Evolutionary conservation across 2,113 vertebrate genomes (phyloP).

Genomic region (Tretioscincus oriximinensis): DNA sequence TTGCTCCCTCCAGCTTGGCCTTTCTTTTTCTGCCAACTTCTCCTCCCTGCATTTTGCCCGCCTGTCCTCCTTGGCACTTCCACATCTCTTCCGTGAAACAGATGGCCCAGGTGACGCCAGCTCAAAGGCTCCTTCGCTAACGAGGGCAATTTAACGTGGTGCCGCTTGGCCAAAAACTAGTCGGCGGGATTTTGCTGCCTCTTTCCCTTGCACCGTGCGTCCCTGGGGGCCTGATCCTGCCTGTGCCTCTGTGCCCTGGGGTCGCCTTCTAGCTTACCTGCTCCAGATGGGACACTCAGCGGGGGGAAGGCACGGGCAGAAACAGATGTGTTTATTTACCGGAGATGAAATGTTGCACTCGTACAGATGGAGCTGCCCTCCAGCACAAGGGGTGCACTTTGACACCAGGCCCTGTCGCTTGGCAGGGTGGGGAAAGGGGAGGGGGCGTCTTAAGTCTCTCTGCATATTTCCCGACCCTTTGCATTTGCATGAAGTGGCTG

Average conservation of each 20-base stretch:
- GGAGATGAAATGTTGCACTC: conserved; percentile 71
- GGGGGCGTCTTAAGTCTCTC: conserved; percentile 27
- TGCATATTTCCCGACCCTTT: neutral
- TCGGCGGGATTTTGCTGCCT: conserved; percentile 55
- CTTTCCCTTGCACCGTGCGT: conserved; percentile 52
- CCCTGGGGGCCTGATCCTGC: conserved; percentile 59
- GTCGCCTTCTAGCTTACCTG: conserved; percentile 76
- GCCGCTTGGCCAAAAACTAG: conserved; percentile 57
- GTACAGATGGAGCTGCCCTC: conserved; percentile 77
- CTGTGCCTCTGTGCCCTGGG: conserved; percentile 42
- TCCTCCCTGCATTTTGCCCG: neutral
- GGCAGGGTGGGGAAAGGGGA: conserved; percentile 56
- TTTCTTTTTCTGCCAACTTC: neutral
- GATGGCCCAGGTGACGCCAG: conserved; percentile 60
- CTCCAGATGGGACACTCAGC: conserved; percentile 81
- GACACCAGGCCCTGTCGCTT: conserved; percentile 67
- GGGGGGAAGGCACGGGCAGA: conserved; percentile 78
- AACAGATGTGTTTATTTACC: conserved; percentile 83
- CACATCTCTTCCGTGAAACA: conserved; percentile 47
- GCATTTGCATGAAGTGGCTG: conserved; percentile 33
- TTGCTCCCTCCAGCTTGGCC: too few relatives aligned
- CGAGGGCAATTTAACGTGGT: conserved; percentile 58
- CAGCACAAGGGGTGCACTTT: conserved; percentile 72
- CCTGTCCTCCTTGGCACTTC: neutral
- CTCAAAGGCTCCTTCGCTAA: conserved; percentile 47